Evolutionary conservation across 2,888 invertebrate genomes (phyloP).

Genomic region (Troilus luridus): DNA sequence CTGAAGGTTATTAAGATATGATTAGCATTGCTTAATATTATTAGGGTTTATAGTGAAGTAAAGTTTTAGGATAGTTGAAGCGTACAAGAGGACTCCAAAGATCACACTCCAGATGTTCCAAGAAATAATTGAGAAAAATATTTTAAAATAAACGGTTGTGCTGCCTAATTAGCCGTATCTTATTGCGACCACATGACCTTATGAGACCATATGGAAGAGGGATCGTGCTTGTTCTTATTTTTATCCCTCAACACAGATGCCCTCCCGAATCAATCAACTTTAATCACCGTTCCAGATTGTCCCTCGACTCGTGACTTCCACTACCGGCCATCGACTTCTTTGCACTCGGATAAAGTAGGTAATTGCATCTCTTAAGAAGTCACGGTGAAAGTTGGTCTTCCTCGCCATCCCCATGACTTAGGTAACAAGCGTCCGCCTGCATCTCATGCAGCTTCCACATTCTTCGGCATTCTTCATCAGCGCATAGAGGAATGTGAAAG

Average conservation of each 20-base stretch:
- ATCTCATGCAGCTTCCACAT: constrained; percentile 40
- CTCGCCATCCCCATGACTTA: background rate
- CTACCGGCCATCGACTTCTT: background rate
- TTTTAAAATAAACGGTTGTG: background rate
- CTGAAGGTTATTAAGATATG: too few species aligned
- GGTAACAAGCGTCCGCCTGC: background rate
- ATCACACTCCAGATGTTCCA: background rate
- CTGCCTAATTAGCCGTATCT: background rate
- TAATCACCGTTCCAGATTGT: background rate
- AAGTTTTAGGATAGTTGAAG: too few species aligned
- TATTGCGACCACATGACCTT: background rate
- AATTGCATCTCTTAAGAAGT: background rate
- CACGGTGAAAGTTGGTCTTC: constrained; percentile 22
- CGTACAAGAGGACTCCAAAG: background rate
- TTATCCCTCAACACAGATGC: background rate
- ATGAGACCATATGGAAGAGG: background rate
- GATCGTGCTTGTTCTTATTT: background rate
- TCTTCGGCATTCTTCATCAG: constrained; percentile 18
- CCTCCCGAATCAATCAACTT: background rate
- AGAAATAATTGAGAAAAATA: background rate
- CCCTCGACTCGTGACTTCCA: background rate
- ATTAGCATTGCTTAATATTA: too few species aligned
- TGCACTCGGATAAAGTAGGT: background rate
- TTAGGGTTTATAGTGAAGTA: too few species aligned
- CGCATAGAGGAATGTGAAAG: constrained; percentile 33